Evolutionary conservation across 2,113 vertebrate species (phyloP), one percentile per base, ranked within the genome.

Genomic region (Salvelinus alpinus): DNA sequence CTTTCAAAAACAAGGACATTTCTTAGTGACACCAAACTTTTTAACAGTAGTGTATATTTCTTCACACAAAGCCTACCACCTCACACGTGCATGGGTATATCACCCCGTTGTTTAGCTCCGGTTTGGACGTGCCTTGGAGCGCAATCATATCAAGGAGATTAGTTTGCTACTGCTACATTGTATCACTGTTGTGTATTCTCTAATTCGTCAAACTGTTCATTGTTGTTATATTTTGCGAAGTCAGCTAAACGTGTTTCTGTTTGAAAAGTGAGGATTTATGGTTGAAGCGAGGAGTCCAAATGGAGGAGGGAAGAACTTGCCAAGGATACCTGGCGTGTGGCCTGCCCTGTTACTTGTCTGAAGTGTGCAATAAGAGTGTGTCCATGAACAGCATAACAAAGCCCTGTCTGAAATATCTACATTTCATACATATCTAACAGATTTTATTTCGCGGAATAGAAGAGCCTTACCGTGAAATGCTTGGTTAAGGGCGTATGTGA

Each of bases 331-430:
- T n/a, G 66, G 59, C 78, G 75, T 75, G 73, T 72, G 73, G 59
- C 22, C 60, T 12, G 11, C n/a, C 18, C n/a, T 71, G 68, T 34
- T 87, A 82, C 78, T 78, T 80, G 76, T 79, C 77, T 77, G 71
- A 54, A 54, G 14, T 54, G 51, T 54, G 51, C 16, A 54, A 5
- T 54, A 54, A 14, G 5, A 48, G 12, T 38, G 38, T 44, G 38
- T 44, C 38, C 9, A 0, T 54, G 51, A 54, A 18, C 4, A 54
- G 12, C 3, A 54, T 1, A 16, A 3, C 14, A 18, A 54, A 54
- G 51, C 51, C 51, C 48, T 18, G 14, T 54, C 38, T 44, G 20
- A 64, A 22, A 22, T 64, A 22, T 11, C 38, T 44, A 9, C 38
- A 44, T 44, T 9, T 44, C 38, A 44, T 44, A 44, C 38, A 44